Evolutionary conservation across 1,140 invertebrate genomes (phyloP).

Genomic region (Drosophila nannoptera): DNA sequence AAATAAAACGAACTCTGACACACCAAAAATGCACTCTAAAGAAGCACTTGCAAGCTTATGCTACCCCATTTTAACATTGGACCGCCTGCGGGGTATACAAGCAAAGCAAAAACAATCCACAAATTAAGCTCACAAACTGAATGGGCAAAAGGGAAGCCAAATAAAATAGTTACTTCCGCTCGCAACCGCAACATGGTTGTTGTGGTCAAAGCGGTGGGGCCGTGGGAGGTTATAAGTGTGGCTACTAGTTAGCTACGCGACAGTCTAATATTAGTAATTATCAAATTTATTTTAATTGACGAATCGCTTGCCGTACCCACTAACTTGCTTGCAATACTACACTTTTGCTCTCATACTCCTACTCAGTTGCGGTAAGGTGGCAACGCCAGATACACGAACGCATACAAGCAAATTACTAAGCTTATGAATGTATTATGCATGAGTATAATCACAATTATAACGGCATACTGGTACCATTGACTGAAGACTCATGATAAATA

Average conservation of each 20-base stretch:
- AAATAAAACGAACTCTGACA: background rate
- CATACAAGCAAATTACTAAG: background rate
- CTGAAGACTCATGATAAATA: slow-evolving; percentile 30
- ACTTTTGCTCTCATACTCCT: slow-evolving; percentile 4
- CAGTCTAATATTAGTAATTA: slow-evolving; percentile 62
- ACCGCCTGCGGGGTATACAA: slow-evolving; percentile 15
- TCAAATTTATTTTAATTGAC: slow-evolving; percentile 72
- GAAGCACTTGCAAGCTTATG: background rate
- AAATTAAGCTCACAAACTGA: slow-evolving; percentile 55
- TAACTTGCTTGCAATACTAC: slow-evolving; percentile 24
- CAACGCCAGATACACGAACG: slow-evolving; percentile 29
- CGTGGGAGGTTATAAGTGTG: slow-evolving; percentile 45
- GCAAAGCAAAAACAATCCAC: slow-evolving; percentile 37
- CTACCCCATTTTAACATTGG: background rate
- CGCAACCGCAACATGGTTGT: slow-evolving; percentile 14
- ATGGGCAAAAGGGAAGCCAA: slow-evolving; percentile 40
- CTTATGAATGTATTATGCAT: slow-evolving; percentile 20
- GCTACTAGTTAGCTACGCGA: slow-evolving; percentile 37
- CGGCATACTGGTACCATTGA: slow-evolving; percentile 38
- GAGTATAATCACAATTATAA: slow-evolving; percentile 36
- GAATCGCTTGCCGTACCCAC: slow-evolving; percentile 29
- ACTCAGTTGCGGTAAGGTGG: slow-evolving; percentile 31
- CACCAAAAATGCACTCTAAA: background rate
- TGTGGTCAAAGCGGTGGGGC: slow-evolving; percentile 14
- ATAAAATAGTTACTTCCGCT: slow-evolving; percentile 72